These are phyloP conservation scores for Thalpophila matura DNA, from an alignment of 2,888 invertebrate genomes.

Conservation along the genomic window DNA sequence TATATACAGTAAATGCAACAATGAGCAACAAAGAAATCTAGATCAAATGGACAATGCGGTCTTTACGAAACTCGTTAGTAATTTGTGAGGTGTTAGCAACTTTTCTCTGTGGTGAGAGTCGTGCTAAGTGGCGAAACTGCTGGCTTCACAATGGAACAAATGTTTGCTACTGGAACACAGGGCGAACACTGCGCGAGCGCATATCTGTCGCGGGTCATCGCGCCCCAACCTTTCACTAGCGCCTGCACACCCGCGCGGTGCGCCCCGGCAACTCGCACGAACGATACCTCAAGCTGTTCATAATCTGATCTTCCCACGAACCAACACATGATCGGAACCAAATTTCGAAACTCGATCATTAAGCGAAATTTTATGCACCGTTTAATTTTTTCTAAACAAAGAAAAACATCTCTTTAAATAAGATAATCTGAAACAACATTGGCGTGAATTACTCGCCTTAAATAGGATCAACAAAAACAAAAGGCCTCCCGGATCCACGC, in stretches of 20 bases:
- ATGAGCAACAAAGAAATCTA: slow-evolving; percentile 82
- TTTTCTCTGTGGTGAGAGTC: slow-evolving; percentile 85
- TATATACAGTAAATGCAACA: slow-evolving; percentile 71
- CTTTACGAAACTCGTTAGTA: slow-evolving; percentile 85
- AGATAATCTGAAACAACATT: slow-evolving; percentile 13
- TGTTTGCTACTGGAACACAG: slow-evolving; percentile 67
- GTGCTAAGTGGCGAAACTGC: slow-evolving; percentile 86
- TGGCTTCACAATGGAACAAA: slow-evolving; percentile 77
- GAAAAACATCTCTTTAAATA: not conserved
- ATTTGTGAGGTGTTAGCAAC: slow-evolving; percentile 82
- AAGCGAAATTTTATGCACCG: not conserved
- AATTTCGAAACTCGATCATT: slow-evolving; percentile 42
- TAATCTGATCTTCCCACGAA: slow-evolving; percentile 50
- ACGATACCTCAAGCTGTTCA: slow-evolving; percentile 46
- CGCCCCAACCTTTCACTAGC: slow-evolving; percentile 81
- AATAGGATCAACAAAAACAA: slow-evolving; percentile 69
- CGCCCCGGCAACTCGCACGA: slow-evolving; percentile 40
- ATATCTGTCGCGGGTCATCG: slow-evolving; percentile 80
- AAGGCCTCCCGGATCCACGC: slow-evolving; percentile 62
- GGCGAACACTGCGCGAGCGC: slow-evolving; percentile 61
- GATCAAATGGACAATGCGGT: slow-evolving; percentile 86
- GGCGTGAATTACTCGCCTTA: slow-evolving; percentile 36
- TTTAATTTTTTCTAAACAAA: not conserved
- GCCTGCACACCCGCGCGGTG: slow-evolving; percentile 17
- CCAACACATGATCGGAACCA: slow-evolving; percentile 51